Evolutionary conservation across 2,888 invertebrate genomes (phyloP).

Genomic region (Xylocampa areola): DNA sequence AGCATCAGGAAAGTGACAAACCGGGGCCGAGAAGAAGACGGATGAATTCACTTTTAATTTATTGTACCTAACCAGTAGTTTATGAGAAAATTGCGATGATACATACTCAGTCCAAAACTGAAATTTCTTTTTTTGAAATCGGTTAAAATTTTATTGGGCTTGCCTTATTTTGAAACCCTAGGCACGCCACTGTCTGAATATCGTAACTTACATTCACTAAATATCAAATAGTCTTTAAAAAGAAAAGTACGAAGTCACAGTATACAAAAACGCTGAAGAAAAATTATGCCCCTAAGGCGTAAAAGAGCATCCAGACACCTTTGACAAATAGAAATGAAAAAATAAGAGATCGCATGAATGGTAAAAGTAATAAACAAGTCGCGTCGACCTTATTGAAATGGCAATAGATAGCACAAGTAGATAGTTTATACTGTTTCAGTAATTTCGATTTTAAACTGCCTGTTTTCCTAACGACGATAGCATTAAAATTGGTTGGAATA

Average conservation of each 20-base stretch:
- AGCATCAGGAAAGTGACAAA: too few species aligned
- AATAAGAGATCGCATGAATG: conserved; percentile 21
- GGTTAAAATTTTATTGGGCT: too few species aligned
- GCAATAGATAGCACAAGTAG: neutral
- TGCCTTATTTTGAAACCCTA: too few species aligned
- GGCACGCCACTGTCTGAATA: neutral
- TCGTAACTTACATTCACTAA: neutral
- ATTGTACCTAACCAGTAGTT: too few species aligned
- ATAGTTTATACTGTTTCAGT: neutral
- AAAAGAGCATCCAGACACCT: conserved; percentile 29
- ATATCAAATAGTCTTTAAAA: conserved; percentile 9
- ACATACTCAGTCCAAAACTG: too few species aligned
- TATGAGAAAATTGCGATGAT: too few species aligned
- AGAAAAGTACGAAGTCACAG: conserved; percentile 2
- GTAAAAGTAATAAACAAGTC: conserved; percentile 44
- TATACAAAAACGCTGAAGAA: conserved; percentile 1
- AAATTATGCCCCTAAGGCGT: conserved; percentile 16
- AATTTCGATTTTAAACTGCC: too few species aligned
- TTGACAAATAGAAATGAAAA: conserved; percentile 34
- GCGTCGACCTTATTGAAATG: conserved; percentile 30
- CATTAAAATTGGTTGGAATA: too few species aligned
- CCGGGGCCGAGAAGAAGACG: too few species aligned
- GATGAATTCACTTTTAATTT: too few species aligned
- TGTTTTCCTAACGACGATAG: too few species aligned
- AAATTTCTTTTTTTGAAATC: too few species aligned